Base-by-base conservation (phyloP, 2,888 invertebrate species). In the Dasysyrphus albostriatus region DNA sequence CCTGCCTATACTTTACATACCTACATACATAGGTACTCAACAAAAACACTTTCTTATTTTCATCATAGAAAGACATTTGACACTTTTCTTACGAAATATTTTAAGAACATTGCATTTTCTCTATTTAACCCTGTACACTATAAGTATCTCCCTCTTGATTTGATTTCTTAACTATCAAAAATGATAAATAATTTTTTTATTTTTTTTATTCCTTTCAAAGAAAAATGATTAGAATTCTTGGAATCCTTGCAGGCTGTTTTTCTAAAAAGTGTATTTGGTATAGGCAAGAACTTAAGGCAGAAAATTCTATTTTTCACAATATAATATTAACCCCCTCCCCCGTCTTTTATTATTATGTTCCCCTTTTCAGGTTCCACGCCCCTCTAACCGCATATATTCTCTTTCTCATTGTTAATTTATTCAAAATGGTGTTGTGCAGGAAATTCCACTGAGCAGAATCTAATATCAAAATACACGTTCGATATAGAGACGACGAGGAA, bases 391-490 rank as follows among this genome's bases (percentile, higher is more conserved):
- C 58, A 79, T 67, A 78, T 34, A 76, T 82, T 70, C 75, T 80
- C 67, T 67, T 69, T 56, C 51, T 73, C 56, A 74, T 79, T 75
- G 83, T 79, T 88, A 88, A 88, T 88, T 88, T 88, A 88, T 88
- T 88, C 88, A 88, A 88, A 88, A 88, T 88, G 88, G 88, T 88
- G 87, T 87, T 83, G 78, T 81, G 87, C 75, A 87, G 75, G 80
- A 88, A 83, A 76, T 80, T 88, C 88, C 79, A 88, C 83, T 83
- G 88, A 83, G 88, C 88, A 88, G 83, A 88, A 88, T 88, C 88
- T 88, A 88, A 88, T 88, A 80, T 80, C 88, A 79, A 83, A 88
- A 88, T 83, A 88, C 70, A 83, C 79, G 78, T 88, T 83, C 83
- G 76, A 87, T 87, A 69, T 34, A 67, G 34, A 49, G 39, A 61